Evolutionary conservation across 2,113 vertebrate species (phyloP), one percentile per base, ranked within the genome.

Genomic region (Kobus ellipsiprymnus): DNA sequence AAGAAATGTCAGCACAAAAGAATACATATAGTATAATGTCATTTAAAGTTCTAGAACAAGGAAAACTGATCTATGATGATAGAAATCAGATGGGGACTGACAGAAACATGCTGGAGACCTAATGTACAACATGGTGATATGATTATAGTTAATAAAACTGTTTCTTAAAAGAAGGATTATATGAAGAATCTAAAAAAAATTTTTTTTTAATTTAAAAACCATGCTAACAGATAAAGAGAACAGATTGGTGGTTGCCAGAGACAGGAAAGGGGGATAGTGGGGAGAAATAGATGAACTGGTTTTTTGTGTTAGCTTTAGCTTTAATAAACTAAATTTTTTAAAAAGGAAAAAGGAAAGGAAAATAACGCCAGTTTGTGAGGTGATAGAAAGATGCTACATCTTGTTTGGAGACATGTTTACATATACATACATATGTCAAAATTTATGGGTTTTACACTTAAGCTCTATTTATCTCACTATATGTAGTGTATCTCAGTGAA

Each of bases 31-130:
- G 2, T 10, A 30, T 40, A n/a, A 40, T 40, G 33, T 33, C 36
- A n/a, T 60, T 87, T 90, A 84, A 95, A 59, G 71, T 54, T 90
- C 90, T 92, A 55, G 80, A 90, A 71, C 60, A 94, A 93, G 60
- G n/a, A 9, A 74, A 77, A 89, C 44, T 52, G 60, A 95, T 29
- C 90, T 30, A 29, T 52, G 36, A 30, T 54, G 60, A 93, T 80
- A 93, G 94, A 62, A 71, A 83, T 97, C 71, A 90, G 36, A 3
- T n/a, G 91, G 29, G 62, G 33, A 19, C 5, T 16, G 29, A 59
- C 21, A 36, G 60, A 46, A 52, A 60, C 17, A 30, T 64, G 84
- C 64, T 78, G 55, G 27, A 36, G 33, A 55, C 36, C 64, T 90
- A 33, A 64, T 21, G 7, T 64, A 46, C n/a, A 55, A 23, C 17